phyloP scores from a whole-genome alignment of 2,797 vertebrate genomes.

The Geotrypetes seraphini region DNA sequence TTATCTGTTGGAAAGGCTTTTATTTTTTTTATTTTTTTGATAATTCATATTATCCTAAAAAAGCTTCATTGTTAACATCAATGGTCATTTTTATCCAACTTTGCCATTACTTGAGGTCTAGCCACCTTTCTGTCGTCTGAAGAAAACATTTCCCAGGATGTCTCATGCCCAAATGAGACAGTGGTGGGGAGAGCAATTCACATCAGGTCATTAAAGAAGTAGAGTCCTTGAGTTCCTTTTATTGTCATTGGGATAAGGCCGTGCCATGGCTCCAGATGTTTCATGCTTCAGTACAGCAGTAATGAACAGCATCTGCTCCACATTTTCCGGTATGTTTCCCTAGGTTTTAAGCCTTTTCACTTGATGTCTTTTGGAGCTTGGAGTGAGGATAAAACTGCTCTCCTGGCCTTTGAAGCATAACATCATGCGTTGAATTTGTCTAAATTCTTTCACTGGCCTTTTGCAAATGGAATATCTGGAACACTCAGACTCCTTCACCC shows the following conservation, averaged over 20 bases:
- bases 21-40: too few relatives aligned
- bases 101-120: neutral
- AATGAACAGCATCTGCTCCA: neutral
- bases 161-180: rapidly evolving
- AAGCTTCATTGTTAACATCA: rapidly evolving
- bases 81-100: neutral
- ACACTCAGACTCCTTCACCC: too few relatives aligned
- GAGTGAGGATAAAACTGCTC: too few relatives aligned
- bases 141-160: neutral
- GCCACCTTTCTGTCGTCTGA: rapidly evolving
- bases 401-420: too few relatives aligned
- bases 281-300: neutral
- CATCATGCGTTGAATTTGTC: too few relatives aligned
- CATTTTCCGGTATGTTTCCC: neutral
- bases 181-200: too few relatives aligned
- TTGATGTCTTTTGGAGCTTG: too few relatives aligned
- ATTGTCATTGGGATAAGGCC: neutral
- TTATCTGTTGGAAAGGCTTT: too few relatives aligned
- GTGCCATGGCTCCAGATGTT: constrained; percentile 1
- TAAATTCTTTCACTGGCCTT: too few relatives aligned
- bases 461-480: too few relatives aligned
- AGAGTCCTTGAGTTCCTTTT: neutral
- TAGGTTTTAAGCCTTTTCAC: too few relatives aligned
- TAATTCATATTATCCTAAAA: too few relatives aligned
- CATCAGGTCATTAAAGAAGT: neutral